Evolutionary conservation across 37 sponge, comb jelly and placozoan species (phyloP).

Genomic region (Geodia barretti): DNA sequence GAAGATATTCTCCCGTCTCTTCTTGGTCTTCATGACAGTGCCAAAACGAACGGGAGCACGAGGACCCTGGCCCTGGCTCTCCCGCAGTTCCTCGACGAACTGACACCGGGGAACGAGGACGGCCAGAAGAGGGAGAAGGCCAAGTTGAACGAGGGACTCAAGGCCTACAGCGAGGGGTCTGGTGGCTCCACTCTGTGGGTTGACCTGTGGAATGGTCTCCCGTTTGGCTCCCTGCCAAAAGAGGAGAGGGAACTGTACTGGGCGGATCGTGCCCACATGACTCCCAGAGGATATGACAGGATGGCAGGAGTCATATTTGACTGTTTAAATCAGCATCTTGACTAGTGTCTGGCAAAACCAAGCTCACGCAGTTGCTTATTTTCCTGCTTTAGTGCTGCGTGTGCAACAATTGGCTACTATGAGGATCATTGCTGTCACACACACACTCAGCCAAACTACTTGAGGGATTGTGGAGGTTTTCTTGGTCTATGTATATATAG

Average conservation of each 20-base stretch:
- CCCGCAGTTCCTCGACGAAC: conserved; percentile 19
- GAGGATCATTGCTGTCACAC: too few species aligned
- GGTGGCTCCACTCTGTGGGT: conserved; percentile 19
- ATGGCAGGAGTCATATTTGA: conserved; percentile 40
- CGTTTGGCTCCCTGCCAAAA: not conserved
- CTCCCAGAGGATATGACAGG: conserved; percentile 30
- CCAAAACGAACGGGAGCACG: conserved; percentile 14
- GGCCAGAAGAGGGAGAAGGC: conserved; percentile 11
- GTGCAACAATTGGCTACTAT: too few species aligned
- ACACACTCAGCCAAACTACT: too few species aligned
- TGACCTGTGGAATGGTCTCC: conserved; percentile 39
- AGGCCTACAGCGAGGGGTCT: conserved; percentile 19
- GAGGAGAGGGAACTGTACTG: conserved; percentile 16
- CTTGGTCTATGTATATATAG: too few species aligned
- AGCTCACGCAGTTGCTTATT: too few species aligned
- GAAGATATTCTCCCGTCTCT: conserved; percentile 13
- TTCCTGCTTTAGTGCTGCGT: too few species aligned
- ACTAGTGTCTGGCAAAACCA: too few species aligned
- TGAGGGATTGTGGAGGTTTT: too few species aligned
- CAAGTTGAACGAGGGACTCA: conserved; percentile 11
- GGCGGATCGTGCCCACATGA: conserved; percentile 30
- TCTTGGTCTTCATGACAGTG: conserved; percentile 26
- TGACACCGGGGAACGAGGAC: conserved; percentile 7
- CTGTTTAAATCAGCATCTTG: conserved; percentile 15
- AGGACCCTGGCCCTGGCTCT: conserved; percentile 16